phyloP scores from a whole-genome alignment of 2,113 vertebrate genomes.

The Odontophorus gujanensis region DNA sequence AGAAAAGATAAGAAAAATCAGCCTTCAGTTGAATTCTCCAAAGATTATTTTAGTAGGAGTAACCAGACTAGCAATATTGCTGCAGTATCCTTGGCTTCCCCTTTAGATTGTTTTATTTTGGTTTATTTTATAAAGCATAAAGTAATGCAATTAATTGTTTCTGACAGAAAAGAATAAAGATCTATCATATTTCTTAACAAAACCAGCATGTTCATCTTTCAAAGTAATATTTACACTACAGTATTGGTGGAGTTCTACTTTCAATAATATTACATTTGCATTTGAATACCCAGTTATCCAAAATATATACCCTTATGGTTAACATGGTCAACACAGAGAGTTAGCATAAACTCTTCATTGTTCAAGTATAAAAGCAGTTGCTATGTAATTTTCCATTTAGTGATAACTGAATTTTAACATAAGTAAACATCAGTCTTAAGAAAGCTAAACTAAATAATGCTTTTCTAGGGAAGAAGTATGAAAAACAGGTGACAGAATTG shows the following conservation, averaged over 20 bases:
- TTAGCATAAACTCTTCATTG: background rate
- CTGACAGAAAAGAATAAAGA: background rate
- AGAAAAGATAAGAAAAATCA: background rate
- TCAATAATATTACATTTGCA: background rate
- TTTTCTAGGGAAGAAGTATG: background rate
- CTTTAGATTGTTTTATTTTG: background rate
- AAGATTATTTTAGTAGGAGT: background rate
- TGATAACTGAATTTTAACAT: background rate
- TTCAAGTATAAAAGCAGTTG: background rate
- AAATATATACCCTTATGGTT: background rate
- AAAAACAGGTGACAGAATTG: background rate
- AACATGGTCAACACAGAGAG: background rate
- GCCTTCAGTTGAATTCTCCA: background rate
- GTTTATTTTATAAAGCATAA: background rate
- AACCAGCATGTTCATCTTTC: background rate
- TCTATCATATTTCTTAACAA: constrained; percentile 7
- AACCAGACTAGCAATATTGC: background rate
- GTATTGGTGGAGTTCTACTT: background rate
- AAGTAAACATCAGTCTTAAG: background rate
- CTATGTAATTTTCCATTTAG: background rate
- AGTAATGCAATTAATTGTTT: background rate
- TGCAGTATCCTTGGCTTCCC: background rate
- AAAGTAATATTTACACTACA: constrained; percentile 21
- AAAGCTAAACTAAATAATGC: background rate
- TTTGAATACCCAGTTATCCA: constrained; percentile 8